These are phyloP conservation scores for Puntigrus tetrazona DNA, from an alignment of 2,113 vertebrate species.

Conservation along the genomic window DNA sequence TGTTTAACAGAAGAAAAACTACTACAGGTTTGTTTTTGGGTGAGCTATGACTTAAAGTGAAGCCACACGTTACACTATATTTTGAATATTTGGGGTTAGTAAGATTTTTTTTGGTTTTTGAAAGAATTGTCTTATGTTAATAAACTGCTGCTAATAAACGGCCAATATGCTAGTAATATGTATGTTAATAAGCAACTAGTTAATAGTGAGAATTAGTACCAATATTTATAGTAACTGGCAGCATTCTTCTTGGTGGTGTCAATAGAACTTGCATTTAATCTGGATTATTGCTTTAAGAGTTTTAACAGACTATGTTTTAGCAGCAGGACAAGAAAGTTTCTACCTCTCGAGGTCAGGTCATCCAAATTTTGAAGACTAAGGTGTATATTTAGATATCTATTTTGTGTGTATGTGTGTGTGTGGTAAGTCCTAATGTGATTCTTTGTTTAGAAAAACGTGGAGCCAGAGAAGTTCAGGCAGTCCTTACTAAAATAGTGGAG, in stretches of 20 bases:
- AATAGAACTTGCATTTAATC: not conserved
- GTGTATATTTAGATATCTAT: not conserved
- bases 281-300: not conserved
- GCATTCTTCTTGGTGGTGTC: no score
- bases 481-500: constrained; percentile 54
- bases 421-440: constrained; percentile 19
- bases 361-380: not conserved
- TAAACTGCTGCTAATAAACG: no score
- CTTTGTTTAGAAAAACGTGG: constrained; percentile 28
- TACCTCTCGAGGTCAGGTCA: constrained; percentile 10
- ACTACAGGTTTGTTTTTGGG: no score
- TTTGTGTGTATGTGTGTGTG: constrained; percentile 24
- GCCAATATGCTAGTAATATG: no score
- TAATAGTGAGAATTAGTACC: no score
- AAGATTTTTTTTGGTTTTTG: not conserved
- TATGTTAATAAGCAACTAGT: no score
- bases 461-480: constrained; percentile 37
- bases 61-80: not conserved
- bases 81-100: not conserved
- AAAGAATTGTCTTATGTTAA: not conserved
- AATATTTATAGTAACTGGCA: no score
- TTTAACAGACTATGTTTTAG: not conserved
- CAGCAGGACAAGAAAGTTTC: constrained; percentile 27
- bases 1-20: no score
- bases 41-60: no score